Conservation (phyloP, 2,113 vertebrate genomes). For the Limanda limanda region DNA sequence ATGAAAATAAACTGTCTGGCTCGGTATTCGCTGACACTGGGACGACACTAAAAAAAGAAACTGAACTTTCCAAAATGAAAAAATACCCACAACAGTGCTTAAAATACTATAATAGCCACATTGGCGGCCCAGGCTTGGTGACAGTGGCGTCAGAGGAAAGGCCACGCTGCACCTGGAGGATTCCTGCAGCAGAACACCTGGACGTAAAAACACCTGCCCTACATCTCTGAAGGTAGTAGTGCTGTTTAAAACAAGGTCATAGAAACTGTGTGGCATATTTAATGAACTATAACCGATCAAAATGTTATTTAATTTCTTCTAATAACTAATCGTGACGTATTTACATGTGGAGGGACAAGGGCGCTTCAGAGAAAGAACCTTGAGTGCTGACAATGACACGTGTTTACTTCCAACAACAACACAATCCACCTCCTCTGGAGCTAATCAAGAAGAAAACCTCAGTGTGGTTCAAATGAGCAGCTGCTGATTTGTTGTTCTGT, state of each 20-base stretch:
- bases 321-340: neutral
- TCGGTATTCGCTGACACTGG: neutral
- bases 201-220: neutral
- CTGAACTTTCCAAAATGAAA: neutral
- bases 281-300: neutral
- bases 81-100: neutral
- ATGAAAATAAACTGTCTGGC: neutral
- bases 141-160: too few relatives aligned
- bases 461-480: slow-evolving; percentile 29
- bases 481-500: neutral
- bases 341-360: neutral
- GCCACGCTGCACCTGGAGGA: too few relatives aligned
- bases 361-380: neutral
- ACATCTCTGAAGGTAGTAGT: too few relatives aligned
- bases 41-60: too few relatives aligned
- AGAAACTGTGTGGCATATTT: neutral
- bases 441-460: slow-evolving; percentile 8
- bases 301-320: too few relatives aligned
- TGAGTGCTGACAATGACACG: neutral
- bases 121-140: too few relatives aligned
- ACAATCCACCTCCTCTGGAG: slow-evolving; percentile 28
- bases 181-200: too few relatives aligned
- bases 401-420: slow-evolving; percentile 32
- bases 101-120: neutral
- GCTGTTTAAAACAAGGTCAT: neutral